Evolutionary conservation across 2,113 vertebrate species (phyloP), one percentile per base, ranked within the genome.

Genomic region (Mystacornis crossleyi): DNA sequence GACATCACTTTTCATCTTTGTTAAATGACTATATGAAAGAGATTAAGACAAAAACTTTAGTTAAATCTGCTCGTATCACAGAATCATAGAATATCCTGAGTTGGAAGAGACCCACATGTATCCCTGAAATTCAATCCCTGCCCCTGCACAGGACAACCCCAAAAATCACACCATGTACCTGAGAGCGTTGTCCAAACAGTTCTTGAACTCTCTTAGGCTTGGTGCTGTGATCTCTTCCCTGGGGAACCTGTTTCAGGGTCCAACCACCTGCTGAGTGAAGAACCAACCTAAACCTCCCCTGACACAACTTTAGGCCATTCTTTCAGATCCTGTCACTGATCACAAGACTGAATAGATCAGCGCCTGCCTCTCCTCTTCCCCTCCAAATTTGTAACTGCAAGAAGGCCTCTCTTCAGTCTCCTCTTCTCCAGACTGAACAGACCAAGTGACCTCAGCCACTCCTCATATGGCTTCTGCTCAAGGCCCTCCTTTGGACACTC

Each of bases 381-480:
- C 4, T 53, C 38, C 6, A 0, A 0, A 23, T 21, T 5, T 73
- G 11, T 45, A 4, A 26, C 48, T 62, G 38, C 33, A 62, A 0
- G 38, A 48, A 33, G 11, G 23, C 9, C 7, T 38, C 48, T 4
- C 14, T 48, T 53, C 69, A 45, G n/a, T 6, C 33, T 53, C 38
- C 38, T 34, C 18, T 42, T 23, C 62, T 65, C n/a, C 58, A 47
- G 23, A 2, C 33, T 33, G 57, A 47, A n/a, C 28, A 47, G 31
- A 61, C 4, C 40, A 40, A 47, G 38, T 11, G 23, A 38, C 8
- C n/a, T 78, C 84, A 24, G n/a, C 12, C 1, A 0, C 10, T 61
- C 4, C 10, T n/a, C 29, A 5, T 3, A 20, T 0, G 0, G 2
- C 15, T 61, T 47, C n/a, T 1, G 3, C n/a, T 38, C 29, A 14